Evolutionary conservation across 1,140 invertebrate genomes (phyloP).

Genomic region (Polypedilum pembai): DNA sequence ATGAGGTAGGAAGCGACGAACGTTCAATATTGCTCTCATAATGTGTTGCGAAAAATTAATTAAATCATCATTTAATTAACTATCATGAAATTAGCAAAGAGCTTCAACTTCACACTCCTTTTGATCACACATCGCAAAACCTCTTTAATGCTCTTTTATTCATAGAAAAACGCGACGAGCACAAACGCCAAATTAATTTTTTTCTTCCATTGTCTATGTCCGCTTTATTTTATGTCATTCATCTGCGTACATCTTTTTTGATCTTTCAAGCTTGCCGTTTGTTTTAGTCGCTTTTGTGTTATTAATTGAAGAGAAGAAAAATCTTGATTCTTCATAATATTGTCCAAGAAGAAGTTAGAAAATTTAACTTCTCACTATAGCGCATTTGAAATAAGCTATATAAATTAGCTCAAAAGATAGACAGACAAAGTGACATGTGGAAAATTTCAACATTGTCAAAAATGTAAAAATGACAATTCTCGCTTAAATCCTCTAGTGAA

Average conservation of each 20-base stretch:
- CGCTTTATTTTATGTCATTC: not conserved
- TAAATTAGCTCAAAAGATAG: no score
- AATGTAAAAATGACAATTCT: no score
- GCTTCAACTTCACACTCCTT: no score
- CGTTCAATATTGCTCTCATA: not conserved
- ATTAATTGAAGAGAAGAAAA: not conserved
- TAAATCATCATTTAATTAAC: not conserved
- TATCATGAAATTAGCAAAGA: not conserved
- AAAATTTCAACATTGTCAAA: no score
- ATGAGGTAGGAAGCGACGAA: not conserved
- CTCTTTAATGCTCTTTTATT: not conserved
- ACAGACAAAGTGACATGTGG: no score
- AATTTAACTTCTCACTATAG: no score
- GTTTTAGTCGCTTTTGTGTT: not conserved
- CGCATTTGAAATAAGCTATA: no score
- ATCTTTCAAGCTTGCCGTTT: not conserved
- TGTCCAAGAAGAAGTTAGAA: no score
- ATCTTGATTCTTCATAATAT: not conserved
- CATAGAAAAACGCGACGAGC: not conserved
- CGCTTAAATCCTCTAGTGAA: no score
- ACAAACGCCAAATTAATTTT: not conserved
- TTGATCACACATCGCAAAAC: no score
- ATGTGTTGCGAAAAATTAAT: not conserved
- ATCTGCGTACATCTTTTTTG: not conserved
- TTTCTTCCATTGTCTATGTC: conserved; percentile 3